phyloP scores from a whole-genome alignment of 2,797 vertebrate species.

The Neosilurus mollespiculum region DNA sequence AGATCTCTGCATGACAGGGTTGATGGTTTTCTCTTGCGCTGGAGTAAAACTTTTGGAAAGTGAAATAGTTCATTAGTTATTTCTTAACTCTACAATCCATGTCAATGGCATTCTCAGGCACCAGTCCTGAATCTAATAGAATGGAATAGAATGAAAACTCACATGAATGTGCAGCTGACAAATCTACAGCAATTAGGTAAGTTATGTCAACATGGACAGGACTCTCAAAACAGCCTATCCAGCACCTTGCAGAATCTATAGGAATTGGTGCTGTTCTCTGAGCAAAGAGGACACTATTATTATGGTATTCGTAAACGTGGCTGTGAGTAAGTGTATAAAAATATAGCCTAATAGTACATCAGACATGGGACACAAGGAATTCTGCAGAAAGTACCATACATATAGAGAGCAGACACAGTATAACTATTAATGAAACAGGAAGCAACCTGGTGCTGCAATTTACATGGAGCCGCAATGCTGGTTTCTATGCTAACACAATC shows the following conservation, averaged over 20 bases:
- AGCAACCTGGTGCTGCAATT: constrained; percentile 62
- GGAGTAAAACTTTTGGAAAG: no score
- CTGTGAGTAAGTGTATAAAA: neutral
- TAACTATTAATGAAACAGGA: constrained; percentile 69
- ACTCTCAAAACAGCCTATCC: neutral
- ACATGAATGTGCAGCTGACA: neutral
- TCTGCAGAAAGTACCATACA: neutral
- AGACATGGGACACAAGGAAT: neutral
- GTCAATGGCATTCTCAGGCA: neutral
- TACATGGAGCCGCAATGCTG: constrained; percentile 48
- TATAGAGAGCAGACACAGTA: constrained; percentile 56
- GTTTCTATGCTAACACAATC: constrained; percentile 64
- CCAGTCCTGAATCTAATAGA: neutral
- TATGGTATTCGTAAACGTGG: neutral
- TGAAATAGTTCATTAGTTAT: neutral
- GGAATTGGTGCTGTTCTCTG: neutral
- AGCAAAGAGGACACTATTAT: neutral
- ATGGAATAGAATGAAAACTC: neutral
- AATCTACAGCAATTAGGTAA: neutral
- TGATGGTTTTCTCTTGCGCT: neutral
- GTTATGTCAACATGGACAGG: neutral
- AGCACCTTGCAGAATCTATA: neutral
- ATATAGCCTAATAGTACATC: neutral
- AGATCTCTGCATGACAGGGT: neutral
- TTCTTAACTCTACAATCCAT: neutral